phyloP scores from a whole-genome alignment of 1,140 invertebrate genomes.

The Physella acuta region DNA sequence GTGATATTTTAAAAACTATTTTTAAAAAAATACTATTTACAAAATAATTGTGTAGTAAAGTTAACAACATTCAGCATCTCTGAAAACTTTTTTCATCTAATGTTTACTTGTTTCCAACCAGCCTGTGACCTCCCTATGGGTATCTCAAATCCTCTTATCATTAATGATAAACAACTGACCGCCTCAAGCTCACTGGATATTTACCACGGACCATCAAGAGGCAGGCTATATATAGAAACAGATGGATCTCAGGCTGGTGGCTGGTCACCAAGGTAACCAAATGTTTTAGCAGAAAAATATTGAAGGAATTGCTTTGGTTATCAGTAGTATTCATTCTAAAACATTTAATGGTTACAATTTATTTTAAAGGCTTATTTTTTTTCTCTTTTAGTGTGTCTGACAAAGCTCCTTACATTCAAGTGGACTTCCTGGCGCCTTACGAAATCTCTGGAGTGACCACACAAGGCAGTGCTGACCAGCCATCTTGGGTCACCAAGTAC shows the following conservation, averaged over 20 bases:
- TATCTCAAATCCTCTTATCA: slow-evolving; percentile 33
- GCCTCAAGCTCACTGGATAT: slow-evolving; percentile 34
- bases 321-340: not conserved
- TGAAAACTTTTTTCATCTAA: no score
- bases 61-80: no score
- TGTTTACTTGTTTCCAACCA: slow-evolving; percentile 34
- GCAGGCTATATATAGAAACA: slow-evolving; percentile 35
- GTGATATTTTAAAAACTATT: no score
- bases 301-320: not conserved
- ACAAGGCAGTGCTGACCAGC: slow-evolving; percentile 59
- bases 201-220: slow-evolving; percentile 34
- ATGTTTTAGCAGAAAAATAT: no score
- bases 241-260: slow-evolving; percentile 38
- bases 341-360: not conserved
- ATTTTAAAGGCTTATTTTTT: no score
- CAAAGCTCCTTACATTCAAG: slow-evolving; percentile 43
- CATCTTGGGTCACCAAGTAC: slow-evolving; percentile 73
- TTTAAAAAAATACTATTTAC: not conserved
- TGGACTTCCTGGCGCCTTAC: slow-evolving; percentile 74
- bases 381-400: slow-evolving; percentile 39
- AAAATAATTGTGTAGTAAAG: no score
- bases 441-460: slow-evolving; percentile 79
- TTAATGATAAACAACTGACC: slow-evolving; percentile 35
- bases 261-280: slow-evolving; percentile 50
- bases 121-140: slow-evolving; percentile 47